Conservation (phyloP, 35 echinoderm and acorn worm species). For the Ophiothrix spiculata region DNA sequence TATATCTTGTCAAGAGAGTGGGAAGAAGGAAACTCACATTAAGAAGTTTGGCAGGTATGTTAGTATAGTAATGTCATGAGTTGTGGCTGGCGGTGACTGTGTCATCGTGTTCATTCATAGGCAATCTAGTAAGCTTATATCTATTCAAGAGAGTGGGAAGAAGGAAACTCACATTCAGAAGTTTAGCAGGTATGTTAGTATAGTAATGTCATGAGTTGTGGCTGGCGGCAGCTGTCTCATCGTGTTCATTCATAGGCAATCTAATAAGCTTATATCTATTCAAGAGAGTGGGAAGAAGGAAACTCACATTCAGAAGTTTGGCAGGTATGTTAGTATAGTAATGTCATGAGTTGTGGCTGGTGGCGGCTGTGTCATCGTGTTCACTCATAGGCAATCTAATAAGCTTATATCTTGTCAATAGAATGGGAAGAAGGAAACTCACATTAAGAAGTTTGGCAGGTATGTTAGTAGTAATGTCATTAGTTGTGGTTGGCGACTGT, state of each 20-base stretch:
- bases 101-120: too few relatives aligned
- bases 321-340: conserved; percentile 72
- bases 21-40: too few relatives aligned
- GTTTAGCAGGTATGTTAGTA: conserved; percentile 83
- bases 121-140: conserved; percentile 75
- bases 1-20: too few relatives aligned
- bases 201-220: too few relatives aligned
- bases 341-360: too few relatives aligned
- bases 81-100: conserved; percentile 81
- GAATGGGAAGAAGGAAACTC: conserved; percentile 76
- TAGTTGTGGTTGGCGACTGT: too few relatives aligned
- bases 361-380: conserved; percentile 73
- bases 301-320: conserved; percentile 73
- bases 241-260: conserved; percentile 21
- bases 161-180: conserved; percentile 65
- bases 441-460: conserved; percentile 77
- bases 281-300: conserved; percentile 79
- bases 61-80: too few relatives aligned
- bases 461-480: conserved; percentile 42
- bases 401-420: conserved; percentile 75
- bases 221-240: conserved; percentile 82
- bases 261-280: conserved; percentile 68
- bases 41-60: too few relatives aligned
- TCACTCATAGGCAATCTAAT: conserved; percentile 10
- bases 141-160: conserved; percentile 77